Percentiles rank a stretch among this genome's conserved stretches.
phyloP scores from a whole-genome alignment of 2,113 vertebrate genomes.

The Hippocampus zosterae region DNA sequence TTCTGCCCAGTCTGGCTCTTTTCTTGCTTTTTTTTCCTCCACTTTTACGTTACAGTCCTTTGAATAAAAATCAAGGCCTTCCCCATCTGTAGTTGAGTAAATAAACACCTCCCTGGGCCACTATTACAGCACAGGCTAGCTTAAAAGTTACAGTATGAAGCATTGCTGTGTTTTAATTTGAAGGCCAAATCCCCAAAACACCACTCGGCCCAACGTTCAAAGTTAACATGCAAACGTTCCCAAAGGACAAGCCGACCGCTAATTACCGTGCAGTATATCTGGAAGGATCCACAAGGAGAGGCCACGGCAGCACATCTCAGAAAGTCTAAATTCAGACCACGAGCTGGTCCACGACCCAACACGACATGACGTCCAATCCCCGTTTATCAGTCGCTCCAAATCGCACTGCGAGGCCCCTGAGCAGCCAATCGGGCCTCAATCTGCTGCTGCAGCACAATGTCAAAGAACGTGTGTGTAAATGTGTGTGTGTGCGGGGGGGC shows the following conservation, averaged over 20 bases:
- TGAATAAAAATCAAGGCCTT: background rate
- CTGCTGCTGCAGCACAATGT: constrained; percentile 52
- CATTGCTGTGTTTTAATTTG: constrained; percentile 2
- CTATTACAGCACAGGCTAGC: background rate
- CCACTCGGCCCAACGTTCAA: background rate
- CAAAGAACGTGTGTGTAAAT: constrained; percentile 21
- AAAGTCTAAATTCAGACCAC: constrained; percentile 13
- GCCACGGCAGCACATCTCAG: constrained; percentile 64
- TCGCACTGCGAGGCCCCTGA: constrained; percentile 29
- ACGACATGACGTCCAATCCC: constrained; percentile 18
- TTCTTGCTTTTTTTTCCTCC: background rate
- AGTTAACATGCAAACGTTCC: constrained; percentile 2
- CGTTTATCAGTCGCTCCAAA: constrained; percentile 27
- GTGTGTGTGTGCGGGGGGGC: constrained; percentile 1
- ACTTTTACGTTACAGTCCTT: background rate
- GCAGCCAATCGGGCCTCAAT: constrained; percentile 41
- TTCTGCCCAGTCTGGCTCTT: background rate
- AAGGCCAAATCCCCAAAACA: background rate
- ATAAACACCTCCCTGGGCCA: background rate
- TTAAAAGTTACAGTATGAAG: background rate
- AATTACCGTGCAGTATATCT: constrained; percentile 64
- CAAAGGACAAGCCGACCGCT: constrained; percentile 6
- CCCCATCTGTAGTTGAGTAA: background rate
- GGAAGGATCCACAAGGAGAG: constrained; percentile 65
- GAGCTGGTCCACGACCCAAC: constrained; percentile 5